Evolutionary conservation across 2,888 invertebrate genomes (phyloP), one percentile per base, ranked within the genome.

Genomic region (Drosophila phalerata): DNA sequence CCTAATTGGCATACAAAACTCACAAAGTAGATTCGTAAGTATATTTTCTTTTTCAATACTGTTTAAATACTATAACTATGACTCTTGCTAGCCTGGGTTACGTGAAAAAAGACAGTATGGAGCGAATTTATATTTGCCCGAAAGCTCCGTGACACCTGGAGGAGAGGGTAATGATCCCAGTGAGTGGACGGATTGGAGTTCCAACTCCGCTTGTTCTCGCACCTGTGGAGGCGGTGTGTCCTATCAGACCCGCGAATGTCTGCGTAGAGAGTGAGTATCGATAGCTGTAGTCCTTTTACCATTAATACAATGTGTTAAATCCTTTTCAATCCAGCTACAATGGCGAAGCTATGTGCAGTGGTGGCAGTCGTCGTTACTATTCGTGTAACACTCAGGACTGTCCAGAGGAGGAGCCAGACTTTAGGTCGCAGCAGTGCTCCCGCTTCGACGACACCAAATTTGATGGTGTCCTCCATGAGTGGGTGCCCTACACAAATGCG

Each of bases 201-300:
- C 95, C 43, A 96, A 96, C 55, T 95, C 96, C 28, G 94, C 96
- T 60, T 99, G 99, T 93, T 98, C 98, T 5, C 94, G 98, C 73
- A 95, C 97, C 19, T 99, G 99, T 91, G 99, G 98, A 0, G 97
- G 98, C 13, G 99, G 99, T 57, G 98, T 98, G 22, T 95, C 97
- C 73, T 95, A 95, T 87, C 97, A 98, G 93, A 95, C 95, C 65
- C 94, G 98, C 86, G 95, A 95, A 91, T 98, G 98, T 92, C 93
- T 94, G 66, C 94, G 94, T 81, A 75, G 93, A 82, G 94, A 94
- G 96, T 96, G 91, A 93, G 90, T 79, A 42, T 0, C 3, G 8
- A 13, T 13, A 25, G 3, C 28, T 13, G 15, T 15, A 19, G 48
- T 17, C 17, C 6, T 1, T 9, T 6, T 13, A 6, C 28, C 5